Evolutionary conservation across 2,113 vertebrate species (phyloP).

Genomic region (Calyptomena viridis): DNA sequence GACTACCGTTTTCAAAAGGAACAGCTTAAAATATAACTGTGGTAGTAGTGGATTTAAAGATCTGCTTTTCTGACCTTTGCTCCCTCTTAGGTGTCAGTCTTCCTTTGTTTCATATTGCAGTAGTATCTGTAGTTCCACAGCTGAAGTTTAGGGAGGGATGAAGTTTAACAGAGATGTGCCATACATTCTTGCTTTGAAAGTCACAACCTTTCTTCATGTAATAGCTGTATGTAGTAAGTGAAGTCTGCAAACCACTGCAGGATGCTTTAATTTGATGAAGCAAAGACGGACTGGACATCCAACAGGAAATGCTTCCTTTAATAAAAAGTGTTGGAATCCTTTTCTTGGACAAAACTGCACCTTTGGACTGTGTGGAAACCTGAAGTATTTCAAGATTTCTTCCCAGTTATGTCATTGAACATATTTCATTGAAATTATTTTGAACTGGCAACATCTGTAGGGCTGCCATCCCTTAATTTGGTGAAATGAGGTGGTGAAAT

Average conservation of each 20-base stretch:
- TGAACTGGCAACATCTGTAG: not conserved
- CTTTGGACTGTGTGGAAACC: not conserved
- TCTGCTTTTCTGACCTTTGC: not conserved
- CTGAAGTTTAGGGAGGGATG: not conserved
- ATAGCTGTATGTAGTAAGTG: not conserved
- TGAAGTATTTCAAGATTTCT: not conserved
- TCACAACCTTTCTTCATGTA: not conserved
- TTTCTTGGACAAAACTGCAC: not conserved
- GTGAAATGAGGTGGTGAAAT: not conserved
- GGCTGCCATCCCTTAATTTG: not conserved
- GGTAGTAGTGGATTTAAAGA: not conserved
- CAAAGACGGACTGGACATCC: not conserved
- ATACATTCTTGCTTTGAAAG: not conserved
- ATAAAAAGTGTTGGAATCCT: not conserved
- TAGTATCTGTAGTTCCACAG: not conserved
- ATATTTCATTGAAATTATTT: not conserved
- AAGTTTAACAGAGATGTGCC: not conserved
- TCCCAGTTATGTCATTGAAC: not conserved
- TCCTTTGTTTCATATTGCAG: not conserved
- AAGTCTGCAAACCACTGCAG: not conserved
- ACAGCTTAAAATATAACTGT: not conserved
- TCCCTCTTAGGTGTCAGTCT: not conserved
- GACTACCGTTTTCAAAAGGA: not conserved
- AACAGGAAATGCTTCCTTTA: not conserved
- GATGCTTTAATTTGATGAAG: not conserved